A percentile compares a stretch with the other conserved stretches of the same genome.
These are phyloP conservation scores for Cynopterus brachyotis DNA, from an alignment of 2,113 vertebrate species.

Conservation along the genomic window DNA sequence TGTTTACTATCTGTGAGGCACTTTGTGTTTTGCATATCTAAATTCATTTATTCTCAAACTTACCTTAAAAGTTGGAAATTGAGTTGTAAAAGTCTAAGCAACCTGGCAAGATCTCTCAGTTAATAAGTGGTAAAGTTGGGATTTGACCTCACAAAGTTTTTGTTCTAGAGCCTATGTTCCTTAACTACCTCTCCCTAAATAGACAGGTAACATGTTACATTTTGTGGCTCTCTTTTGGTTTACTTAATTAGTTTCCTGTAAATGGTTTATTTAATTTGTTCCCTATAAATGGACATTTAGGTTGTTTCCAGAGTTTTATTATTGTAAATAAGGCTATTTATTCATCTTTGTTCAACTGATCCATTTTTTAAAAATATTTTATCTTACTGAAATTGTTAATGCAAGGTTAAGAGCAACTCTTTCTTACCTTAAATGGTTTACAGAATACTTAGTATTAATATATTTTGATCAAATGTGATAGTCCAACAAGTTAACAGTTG, in stretches of 20 bases:
- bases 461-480: constrained; percentile 39
- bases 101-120: neutral
- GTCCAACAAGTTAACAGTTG: neutral
- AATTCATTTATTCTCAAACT: constrained; percentile 19
- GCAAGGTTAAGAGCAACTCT: neutral
- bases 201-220: neutral
- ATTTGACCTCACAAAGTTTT: constrained; percentile 35
- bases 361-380: constrained; percentile 16
- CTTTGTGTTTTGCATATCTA: neutral
- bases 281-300: neutral
- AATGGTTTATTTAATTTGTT: constrained; percentile 1
- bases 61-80: neutral
- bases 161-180: neutral
- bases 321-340: constrained; percentile 4
- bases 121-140: neutral
- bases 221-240: neutral
- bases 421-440: constrained; percentile 41
- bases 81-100: neutral
- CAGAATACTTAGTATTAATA: neutral
- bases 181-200: neutral
- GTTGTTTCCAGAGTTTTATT: neutral
- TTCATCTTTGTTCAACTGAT: constrained; percentile 14
- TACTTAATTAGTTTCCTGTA: neutral
- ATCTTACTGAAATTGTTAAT: constrained; percentile 9
- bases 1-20: neutral